phyloP scores from a whole-genome alignment of 1,140 invertebrate species.

The Carcinoscorpius rotundicauda region DNA sequence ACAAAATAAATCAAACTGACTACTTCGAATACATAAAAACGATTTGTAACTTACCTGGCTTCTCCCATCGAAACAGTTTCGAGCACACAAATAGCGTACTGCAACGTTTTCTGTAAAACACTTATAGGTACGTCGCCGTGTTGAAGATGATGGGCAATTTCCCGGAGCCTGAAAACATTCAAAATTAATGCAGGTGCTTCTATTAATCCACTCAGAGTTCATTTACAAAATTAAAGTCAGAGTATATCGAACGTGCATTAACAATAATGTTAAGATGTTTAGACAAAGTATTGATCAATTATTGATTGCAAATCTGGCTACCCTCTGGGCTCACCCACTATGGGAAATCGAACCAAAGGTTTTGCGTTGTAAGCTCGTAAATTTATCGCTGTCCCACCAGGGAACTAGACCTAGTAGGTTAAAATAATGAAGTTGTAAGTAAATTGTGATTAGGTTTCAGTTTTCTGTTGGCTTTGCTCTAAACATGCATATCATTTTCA shows the following conservation, averaged over 20 bases:
- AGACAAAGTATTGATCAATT: neutral
- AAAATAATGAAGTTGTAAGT: no score
- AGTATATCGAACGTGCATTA: neutral
- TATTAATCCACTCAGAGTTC: no score
- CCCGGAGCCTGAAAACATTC: slow-evolving; percentile 54
- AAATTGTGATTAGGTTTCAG: no score
- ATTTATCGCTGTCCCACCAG: no score
- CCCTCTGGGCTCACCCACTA: neutral
- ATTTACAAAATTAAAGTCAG: slow-evolving; percentile 7
- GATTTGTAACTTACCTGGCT: slow-evolving; percentile 54
- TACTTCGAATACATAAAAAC: no score
- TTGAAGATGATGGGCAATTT: slow-evolving; percentile 63
- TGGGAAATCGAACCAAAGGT: neutral
- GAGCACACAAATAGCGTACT: slow-evolving; percentile 75
- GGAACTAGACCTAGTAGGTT: no score
- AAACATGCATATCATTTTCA: no score
- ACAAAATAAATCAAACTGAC: no score
- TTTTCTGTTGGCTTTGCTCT: no score
- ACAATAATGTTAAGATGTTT: neutral
- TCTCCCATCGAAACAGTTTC: slow-evolving; percentile 81
- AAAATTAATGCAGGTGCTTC: no score
- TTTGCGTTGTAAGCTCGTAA: neutral
- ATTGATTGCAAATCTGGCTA: neutral
- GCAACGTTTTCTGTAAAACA: slow-evolving; percentile 67
- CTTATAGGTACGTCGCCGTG: slow-evolving; percentile 65